A percentile compares a stretch with the other conserved stretches of the same genome.
Evolutionary conservation across 1,140 invertebrate genomes (phyloP).

Genomic region (Hycleus cichorii): DNA sequence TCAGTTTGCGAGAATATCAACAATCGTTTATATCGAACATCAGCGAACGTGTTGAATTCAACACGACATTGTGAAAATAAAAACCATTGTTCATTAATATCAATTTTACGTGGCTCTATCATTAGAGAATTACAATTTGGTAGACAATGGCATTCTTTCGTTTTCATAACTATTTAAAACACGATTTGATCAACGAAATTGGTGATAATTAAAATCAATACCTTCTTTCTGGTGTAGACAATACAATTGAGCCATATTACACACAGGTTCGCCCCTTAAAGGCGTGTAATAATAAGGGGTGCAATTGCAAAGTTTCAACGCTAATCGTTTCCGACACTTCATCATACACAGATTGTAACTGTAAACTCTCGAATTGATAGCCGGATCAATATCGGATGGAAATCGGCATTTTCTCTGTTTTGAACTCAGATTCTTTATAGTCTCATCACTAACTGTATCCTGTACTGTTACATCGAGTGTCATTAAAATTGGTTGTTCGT

Average conservation of each 20-base stretch:
- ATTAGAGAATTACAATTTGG: constrained; percentile 51
- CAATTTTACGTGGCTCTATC: constrained; percentile 31
- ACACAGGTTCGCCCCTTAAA: constrained; percentile 46
- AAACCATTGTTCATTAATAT: not conserved
- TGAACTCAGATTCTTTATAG: not conserved
- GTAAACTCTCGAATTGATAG: constrained; percentile 52
- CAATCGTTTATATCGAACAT: constrained; percentile 8
- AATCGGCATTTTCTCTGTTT: constrained; percentile 24
- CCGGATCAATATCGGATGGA: constrained; percentile 27
- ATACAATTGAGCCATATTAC: constrained; percentile 48
- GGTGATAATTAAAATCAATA: constrained; percentile 22
- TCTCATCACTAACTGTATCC: not conserved
- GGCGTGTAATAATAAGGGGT: constrained; percentile 53
- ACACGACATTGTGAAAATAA: not conserved
- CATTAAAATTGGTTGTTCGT: not conserved
- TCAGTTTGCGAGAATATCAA: constrained; percentile 13
- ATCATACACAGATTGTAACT: constrained; percentile 54
- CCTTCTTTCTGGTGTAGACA: constrained; percentile 51
- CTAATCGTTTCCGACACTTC: constrained; percentile 53
- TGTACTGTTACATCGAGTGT: not conserved
- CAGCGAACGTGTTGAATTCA: constrained; percentile 6
- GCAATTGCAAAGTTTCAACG: constrained; percentile 50
- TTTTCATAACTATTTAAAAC: constrained; percentile 26
- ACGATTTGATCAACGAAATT: not conserved
- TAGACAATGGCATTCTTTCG: constrained; percentile 42